Evolutionary conservation across 1,140 invertebrate species (phyloP).

Genomic region (Atopsyche davidsoni): DNA sequence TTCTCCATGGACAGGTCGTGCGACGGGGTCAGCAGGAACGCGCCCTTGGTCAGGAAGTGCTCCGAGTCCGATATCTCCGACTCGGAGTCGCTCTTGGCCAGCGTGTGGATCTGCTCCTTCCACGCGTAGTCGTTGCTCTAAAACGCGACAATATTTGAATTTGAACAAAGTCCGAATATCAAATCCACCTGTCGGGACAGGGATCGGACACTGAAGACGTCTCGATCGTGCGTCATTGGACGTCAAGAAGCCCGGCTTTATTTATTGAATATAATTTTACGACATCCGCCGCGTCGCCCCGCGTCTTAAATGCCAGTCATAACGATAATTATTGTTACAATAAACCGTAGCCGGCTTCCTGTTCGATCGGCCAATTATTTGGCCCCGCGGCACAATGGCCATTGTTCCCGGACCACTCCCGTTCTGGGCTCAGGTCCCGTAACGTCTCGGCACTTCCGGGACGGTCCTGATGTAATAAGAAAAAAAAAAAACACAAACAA

Average conservation of each 20-base stretch:
- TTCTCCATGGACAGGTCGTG: conserved; percentile 78
- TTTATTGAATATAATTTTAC: background rate
- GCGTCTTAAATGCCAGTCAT: background rate
- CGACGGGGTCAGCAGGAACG: conserved; percentile 77
- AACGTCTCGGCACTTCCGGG: no score
- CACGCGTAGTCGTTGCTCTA: conserved; percentile 42
- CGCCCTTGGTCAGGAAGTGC: conserved; percentile 61
- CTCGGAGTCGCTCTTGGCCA: conserved; percentile 55
- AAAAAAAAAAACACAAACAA: no score
- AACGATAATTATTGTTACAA: no score
- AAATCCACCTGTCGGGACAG: background rate
- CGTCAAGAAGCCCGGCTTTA: background rate
- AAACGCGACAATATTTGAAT: conserved; percentile 4
- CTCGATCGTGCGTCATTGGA: background rate
- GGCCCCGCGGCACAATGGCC: no score
- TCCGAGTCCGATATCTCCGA: conserved; percentile 60
- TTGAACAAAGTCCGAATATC: background rate
- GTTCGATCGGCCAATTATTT: no score
- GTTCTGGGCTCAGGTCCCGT: no score
- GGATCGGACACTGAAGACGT: background rate
- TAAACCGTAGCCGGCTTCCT: no score
- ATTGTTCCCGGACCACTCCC: no score
- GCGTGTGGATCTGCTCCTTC: conserved; percentile 48
- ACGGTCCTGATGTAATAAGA: no score
- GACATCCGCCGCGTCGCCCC: background rate